Base-by-base conservation (phyloP, 1,140 invertebrate genomes). In the Pissodes strobi region DNA sequence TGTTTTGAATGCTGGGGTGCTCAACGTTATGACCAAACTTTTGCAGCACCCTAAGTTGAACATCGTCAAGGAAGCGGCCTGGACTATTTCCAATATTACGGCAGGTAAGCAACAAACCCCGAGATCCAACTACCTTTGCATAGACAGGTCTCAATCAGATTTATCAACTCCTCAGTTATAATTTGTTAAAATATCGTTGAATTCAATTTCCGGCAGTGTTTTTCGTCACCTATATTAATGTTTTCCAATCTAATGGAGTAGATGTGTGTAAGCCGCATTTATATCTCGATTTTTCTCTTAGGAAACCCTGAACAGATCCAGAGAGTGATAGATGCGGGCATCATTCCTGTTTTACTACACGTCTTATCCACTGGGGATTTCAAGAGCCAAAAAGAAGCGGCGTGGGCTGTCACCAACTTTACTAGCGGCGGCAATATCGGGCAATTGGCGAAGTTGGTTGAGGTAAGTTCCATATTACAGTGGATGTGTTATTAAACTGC, bases 11-110 rank as follows among this genome's bases (percentile, higher is more conserved):
- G 86, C 87, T 49, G 92, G 90, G 9, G 93, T 88, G 56, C 81
- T 99, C 4, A 80, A 83, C 3, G 81, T 89, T 66, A 84, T 97
- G 51, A 82, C 83, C 4, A 75, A 79, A 8, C 82, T 99, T 8
- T 80, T 99, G 12, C 80, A 85, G 37, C 91, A 95, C 74, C 77
- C 76, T 21, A 68, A 71, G 21, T 39, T 76, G 62, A 90, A 90
- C 74, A 90, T 90, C 70, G 89, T 89, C 75, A 91, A 91, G 80
- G 97, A 99, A 83, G 96, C 97, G 13, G 95, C 98, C 4, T 99
- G 97, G 97, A 98, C 98, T 80, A 82, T 99, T 34, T 98, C 95
- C 0, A 99, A 99, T 80, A 95, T 99, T 27, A 99, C 97, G 66
- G 97, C 97, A 22, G 97, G 97, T 51, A 53, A 45, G 23, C n/a